These are phyloP conservation scores for Gadopsis marmoratus DNA, from an alignment of 2,797 vertebrate species.

Conservation along the genomic window DNA sequence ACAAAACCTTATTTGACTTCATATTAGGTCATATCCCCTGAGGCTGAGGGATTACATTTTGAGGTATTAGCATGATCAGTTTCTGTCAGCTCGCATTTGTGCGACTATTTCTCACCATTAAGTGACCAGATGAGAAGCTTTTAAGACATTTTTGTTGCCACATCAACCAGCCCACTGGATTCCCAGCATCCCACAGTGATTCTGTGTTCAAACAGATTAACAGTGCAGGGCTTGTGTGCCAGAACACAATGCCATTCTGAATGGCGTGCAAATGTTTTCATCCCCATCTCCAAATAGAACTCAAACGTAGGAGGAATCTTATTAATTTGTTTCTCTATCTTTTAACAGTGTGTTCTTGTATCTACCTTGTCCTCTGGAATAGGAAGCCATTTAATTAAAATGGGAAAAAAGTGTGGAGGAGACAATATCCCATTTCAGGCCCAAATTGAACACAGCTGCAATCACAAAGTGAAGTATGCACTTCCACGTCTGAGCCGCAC, in stretches of 20 bases:
- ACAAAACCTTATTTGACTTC: constrained; percentile 24
- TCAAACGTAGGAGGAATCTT: not conserved
- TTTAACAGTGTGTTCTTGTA: constrained; percentile 33
- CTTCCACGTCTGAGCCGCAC: constrained; percentile 28
- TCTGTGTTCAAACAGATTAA: constrained; percentile 33
- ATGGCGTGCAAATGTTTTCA: constrained; percentile 25
- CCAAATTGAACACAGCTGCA: constrained; percentile 70
- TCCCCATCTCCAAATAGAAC: constrained; percentile 11
- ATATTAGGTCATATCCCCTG: constrained; percentile 28
- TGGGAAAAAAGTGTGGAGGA: constrained; percentile 31
- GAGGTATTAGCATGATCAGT: constrained; percentile 44
- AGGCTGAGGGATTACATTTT: constrained; percentile 41
- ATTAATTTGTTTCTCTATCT: constrained; percentile 15
- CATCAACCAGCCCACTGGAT: constrained; percentile 35
- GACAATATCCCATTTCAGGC: constrained; percentile 60
- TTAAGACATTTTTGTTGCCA: constrained; percentile 52
- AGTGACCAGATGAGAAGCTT: constrained; percentile 48
- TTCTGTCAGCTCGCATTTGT: constrained; percentile 51
- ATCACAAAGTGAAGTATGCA: constrained; percentile 61
- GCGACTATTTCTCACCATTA: constrained; percentile 32
- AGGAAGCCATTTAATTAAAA: constrained; percentile 51
- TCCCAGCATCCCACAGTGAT: constrained; percentile 28
- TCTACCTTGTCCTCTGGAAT: constrained; percentile 24
- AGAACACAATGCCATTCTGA: constrained; percentile 36
- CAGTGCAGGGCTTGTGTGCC: not conserved